phyloP scores from a whole-genome alignment of 1,140 invertebrate genomes.

The Chelonus insularis region DNA sequence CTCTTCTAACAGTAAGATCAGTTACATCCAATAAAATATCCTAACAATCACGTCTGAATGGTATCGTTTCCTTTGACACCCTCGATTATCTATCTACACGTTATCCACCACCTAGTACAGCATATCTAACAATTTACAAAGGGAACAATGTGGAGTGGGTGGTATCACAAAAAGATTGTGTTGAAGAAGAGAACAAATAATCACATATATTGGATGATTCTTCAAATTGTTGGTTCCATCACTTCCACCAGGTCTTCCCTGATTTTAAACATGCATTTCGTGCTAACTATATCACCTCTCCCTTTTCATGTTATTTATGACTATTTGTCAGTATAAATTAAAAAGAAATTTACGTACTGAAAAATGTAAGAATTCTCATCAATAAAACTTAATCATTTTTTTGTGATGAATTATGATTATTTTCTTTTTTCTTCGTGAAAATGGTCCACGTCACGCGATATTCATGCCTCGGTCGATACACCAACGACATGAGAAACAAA shows the following conservation, averaged over 20 bases:
- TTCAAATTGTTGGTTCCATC: no score
- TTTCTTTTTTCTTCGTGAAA: background rate
- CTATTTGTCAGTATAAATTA: no score
- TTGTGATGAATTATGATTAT: background rate
- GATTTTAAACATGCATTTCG: no score
- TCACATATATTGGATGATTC: no score
- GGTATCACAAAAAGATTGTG: no score
- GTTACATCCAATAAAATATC: conserved; percentile 13
- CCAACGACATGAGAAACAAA: background rate
- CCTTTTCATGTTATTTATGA: no score
- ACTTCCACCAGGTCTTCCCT: no score
- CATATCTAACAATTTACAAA: background rate
- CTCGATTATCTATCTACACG: background rate
- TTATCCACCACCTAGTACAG: background rate
- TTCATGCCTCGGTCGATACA: background rate
- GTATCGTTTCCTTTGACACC: background rate
- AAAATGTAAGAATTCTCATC: background rate
- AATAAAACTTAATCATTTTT: background rate
- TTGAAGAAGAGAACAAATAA: no score
- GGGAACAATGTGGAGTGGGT: background rate
- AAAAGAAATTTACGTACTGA: no score
- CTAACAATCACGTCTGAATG: background rate
- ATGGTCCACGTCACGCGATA: background rate
- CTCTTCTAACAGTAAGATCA: background rate
- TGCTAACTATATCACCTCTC: no score